phyloP scores from a whole-genome alignment of 2,888 invertebrate genomes.

The Lycophotia porphyrea region DNA sequence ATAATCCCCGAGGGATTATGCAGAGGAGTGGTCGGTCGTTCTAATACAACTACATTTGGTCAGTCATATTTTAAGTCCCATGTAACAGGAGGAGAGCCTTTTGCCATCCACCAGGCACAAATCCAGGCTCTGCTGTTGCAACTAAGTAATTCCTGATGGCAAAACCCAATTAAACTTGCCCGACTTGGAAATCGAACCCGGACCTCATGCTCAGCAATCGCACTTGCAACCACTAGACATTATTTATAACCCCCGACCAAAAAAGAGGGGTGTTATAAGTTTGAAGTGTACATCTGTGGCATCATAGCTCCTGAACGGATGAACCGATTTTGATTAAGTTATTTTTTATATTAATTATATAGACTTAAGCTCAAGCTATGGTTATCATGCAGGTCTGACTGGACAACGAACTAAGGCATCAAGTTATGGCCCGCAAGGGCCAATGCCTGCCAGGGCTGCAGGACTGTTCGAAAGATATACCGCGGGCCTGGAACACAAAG shows the following conservation, averaged over 20 bases:
- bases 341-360: too few species aligned
- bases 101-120: not conserved
- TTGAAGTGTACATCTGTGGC: too few species aligned
- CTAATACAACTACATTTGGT: not conserved
- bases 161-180: not conserved
- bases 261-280: too few species aligned
- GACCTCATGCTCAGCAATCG: too few species aligned
- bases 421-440: too few species aligned
- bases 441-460: too few species aligned
- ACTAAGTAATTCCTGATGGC: not conserved
- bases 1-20: not conserved
- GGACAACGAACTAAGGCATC: not conserved
- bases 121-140: not conserved
- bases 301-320: too few species aligned
- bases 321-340: too few species aligned
- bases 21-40: not conserved
- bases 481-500: too few species aligned
- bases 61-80: not conserved
- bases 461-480: too few species aligned
- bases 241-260: too few species aligned
- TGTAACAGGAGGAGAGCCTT: not conserved
- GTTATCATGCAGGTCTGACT: not conserved
- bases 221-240: too few species aligned
- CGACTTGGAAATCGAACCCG: not conserved
- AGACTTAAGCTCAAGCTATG: not conserved